Base-by-base conservation (phyloP, 1,140 invertebrate species). In the Prorops nasuta region DNA sequence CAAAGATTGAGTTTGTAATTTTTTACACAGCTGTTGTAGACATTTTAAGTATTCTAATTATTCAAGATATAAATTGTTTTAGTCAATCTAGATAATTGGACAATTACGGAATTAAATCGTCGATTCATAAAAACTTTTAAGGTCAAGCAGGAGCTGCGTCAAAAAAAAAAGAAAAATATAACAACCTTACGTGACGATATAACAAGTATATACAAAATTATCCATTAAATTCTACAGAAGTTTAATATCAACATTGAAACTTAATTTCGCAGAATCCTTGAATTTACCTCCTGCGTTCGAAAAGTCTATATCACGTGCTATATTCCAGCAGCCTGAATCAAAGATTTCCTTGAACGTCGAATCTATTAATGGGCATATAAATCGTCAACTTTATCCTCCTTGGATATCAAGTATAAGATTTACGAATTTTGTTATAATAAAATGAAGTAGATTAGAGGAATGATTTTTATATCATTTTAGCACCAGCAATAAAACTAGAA, bases 91-190 rank as follows among this genome's bases (percentile, higher is more conserved):
- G 80, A 83, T 58, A 75, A 73, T 15, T 81, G 81, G 62, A 34
- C 45, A 8, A 67, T 83, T 10, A 69, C 64, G 6, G 74, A 80
- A n/a, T 57, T 58, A 9, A 79, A 71, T 3, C 65, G 80, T 52
- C 59, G 49, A 19, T 83, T 83, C 53, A 65, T 83, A 35, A 78
- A 78, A 61, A 71, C 67, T 49, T 80, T 83, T 44, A 77, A 82
- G 58, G 59, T 61, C 9, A 71, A 76, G 45, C 74, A 66, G 42
- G 49, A 67, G 22, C 38, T 63, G 17, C 60, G 61, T 19, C 63
- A 51, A 15, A 55, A 10, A 3, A 57, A 50, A 14, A 60, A 64
- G 45, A 54, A 54, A 34, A 57, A 48, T 14, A 66, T 61, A 39
- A 54, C 51, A 9, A 63, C 58, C 20, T 50, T 76, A 10, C 67